Evolutionary conservation across 2,113 vertebrate genomes (phyloP), one percentile per base, ranked within the genome.

Genomic region (Anguilla japonica): DNA sequence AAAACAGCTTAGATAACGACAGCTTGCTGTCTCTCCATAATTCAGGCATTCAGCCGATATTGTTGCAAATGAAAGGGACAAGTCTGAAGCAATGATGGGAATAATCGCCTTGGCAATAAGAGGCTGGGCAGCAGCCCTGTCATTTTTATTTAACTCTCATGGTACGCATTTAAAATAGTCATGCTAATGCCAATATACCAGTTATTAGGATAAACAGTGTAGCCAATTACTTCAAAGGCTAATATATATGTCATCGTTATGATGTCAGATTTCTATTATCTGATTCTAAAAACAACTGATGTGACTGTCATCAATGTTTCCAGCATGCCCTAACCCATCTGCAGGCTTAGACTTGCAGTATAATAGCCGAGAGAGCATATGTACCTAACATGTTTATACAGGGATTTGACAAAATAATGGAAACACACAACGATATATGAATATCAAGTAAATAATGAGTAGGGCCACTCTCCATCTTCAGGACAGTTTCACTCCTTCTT

Each of bases 1-100:
- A 67, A 63, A 87, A 87, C 82, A 75, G 40, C 29, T 83, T 87
- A 46, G 34, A 83, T 83, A 81, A 83, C n/a, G 83, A 87, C 83
- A 50, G 26, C 41, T 40, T 50, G 81, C 57, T 83, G 75, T 40
- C 81, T 60, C 82, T 87, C 67, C n/a, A 40, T 22, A 83, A 78
- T 83, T 60, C 60, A 63, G 71, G 14, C 41, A 39, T 82, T 83
- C 46, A 50, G 82, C 82, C 34, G 50, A 57, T 60, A 20, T 46
- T 60, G 41, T 18, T 82, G 18, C 82, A 83, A 83, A 83, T 83
- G 50, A 83, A 57, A 57, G 41, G 41, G 79, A 40, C 22, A 18
- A 26, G 41, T 71, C 2, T 16, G 26, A n/a, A 2, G 63, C 22
- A n/a, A 60, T 22, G 22, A 71, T 71, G 22, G 80, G 18, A 46